Evolutionary conservation across 2,888 invertebrate genomes (phyloP).

Genomic region (Oligia fasciuncula): DNA sequence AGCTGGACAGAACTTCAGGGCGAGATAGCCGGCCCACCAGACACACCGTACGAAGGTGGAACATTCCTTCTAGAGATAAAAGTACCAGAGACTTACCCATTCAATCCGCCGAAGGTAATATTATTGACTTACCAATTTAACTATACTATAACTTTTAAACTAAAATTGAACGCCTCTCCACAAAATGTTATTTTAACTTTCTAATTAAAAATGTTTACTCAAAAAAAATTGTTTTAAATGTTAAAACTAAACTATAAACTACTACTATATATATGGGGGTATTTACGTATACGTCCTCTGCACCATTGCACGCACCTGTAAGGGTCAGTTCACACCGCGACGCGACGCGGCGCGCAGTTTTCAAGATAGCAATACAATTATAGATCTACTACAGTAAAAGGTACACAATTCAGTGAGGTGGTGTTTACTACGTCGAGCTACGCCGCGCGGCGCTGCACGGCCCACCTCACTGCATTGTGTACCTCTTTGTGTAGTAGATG

Average conservation of each 20-base stretch:
- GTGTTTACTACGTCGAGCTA: too few species aligned
- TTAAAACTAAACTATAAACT: not conserved
- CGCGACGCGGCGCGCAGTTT: too few species aligned
- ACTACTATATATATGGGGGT: not conserved
- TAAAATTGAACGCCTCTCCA: too few species aligned
- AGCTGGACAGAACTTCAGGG: constrained; percentile 97
- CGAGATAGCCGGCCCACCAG: constrained; percentile 99
- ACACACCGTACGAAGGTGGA: constrained; percentile 99
- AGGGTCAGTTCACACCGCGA: too few species aligned
- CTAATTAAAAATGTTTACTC: not conserved
- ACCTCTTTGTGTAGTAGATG: too few species aligned
- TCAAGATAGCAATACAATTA: too few species aligned
- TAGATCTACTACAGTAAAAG: too few species aligned
- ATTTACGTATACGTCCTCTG: not conserved
- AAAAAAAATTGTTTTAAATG: not conserved
- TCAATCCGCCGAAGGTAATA: constrained; percentile 99
- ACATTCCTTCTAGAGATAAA: constrained; percentile 98
- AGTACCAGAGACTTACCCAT: constrained; percentile 99
- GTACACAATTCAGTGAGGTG: too few species aligned
- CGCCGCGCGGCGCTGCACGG: too few species aligned
- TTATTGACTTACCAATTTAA: not conserved
- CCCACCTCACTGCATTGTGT: too few species aligned
- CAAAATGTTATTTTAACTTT: not conserved
- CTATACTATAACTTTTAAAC: not conserved
- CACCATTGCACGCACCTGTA: not conserved